Conservation (phyloP, 2,113 vertebrate species). For the Donacobius atricapilla region DNA sequence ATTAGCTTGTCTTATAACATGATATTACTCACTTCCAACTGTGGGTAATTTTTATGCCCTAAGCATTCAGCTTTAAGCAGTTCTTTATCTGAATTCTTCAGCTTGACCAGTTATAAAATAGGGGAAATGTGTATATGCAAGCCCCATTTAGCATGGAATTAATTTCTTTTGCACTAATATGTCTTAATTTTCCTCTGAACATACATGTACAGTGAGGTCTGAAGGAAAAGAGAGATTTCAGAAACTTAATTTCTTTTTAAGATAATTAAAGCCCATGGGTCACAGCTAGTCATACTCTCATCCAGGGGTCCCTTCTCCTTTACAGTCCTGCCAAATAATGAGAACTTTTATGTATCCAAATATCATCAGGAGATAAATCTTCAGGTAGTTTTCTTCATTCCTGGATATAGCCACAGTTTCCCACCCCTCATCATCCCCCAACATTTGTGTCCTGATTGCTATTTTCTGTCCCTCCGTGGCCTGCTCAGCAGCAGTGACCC, state of each 20-base stretch:
- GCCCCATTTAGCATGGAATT: neutral
- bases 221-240: neutral
- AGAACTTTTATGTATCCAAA: neutral
- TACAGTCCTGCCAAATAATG: neutral
- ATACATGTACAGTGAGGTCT: neutral
- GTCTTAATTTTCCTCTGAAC: neutral
- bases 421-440: neutral
- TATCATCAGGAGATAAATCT: neutral
- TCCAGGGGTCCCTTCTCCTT: neutral
- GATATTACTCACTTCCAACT: neutral
- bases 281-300: neutral
- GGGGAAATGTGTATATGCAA: neutral
- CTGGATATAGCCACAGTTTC: neutral
- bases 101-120: neutral
- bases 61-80: neutral
- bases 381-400: neutral
- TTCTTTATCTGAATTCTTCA: neutral
- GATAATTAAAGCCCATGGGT: neutral
- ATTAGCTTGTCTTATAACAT: neutral
- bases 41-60: neutral
- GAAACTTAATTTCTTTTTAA: neutral
- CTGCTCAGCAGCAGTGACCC: accelerated
- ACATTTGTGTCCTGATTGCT: neutral
- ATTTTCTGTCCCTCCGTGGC: neutral
- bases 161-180: neutral